Evolutionary conservation across 30 jellyfish, hydroid and myxozoan genomes (phyloP).

Genomic region (Chironex yamaguchii): DNA sequence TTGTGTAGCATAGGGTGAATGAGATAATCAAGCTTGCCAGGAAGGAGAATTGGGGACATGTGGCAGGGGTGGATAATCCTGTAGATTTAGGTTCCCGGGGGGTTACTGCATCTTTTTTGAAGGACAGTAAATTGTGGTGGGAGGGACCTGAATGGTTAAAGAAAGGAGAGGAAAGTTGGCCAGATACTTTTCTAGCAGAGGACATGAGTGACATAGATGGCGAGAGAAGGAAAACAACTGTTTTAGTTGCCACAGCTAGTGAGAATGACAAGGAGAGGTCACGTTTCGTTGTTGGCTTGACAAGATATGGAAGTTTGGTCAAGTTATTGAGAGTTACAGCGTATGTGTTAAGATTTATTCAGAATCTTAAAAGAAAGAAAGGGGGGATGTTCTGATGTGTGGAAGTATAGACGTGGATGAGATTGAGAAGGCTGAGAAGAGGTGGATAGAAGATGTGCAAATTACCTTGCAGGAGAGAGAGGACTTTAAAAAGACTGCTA

Average conservation of each 20-base stretch:
- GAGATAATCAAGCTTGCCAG: slow-evolving; percentile 10
- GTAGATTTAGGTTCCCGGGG: slow-evolving; percentile 61
- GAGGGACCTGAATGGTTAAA: slow-evolving; percentile 44
- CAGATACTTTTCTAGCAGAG: background rate
- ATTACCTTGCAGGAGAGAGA: no score
- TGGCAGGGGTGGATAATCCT: slow-evolving; percentile 16
- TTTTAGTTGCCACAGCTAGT: background rate
- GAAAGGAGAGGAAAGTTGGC: slow-evolving; percentile 9
- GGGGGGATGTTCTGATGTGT: no score
- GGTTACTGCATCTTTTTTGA: background rate
- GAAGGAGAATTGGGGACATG: slow-evolving; percentile 43
- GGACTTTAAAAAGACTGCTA: no score
- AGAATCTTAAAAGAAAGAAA: background rate
- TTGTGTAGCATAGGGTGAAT: slow-evolving; percentile 36
- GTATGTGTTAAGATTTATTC: slow-evolving; percentile 5
- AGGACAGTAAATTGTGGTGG: slow-evolving; percentile 29
- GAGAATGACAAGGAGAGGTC: background rate
- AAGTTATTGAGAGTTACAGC: background rate
- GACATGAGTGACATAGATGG: background rate
- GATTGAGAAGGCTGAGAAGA: no score
- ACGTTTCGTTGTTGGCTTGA: background rate
- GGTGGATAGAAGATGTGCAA: no score
- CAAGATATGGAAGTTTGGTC: background rate
- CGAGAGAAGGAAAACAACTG: slow-evolving; percentile 1
- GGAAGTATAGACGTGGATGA: no score